Evolutionary conservation across 1,140 invertebrate genomes (phyloP).

Genomic region (Meloidogyne exigua): DNA sequence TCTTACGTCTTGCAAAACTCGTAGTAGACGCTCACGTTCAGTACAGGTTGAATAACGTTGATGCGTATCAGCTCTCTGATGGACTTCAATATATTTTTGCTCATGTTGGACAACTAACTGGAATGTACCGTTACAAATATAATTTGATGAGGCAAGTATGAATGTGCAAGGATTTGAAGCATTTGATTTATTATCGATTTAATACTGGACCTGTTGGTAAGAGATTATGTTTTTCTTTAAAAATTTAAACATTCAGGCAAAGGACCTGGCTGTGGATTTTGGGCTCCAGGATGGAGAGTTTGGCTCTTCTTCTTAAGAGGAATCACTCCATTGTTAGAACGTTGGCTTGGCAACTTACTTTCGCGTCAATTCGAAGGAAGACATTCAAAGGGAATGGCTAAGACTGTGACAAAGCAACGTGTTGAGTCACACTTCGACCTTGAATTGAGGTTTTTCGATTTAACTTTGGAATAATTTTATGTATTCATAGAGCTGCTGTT

Average conservation of each 20-base stretch:
- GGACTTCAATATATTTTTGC: constrained; percentile 99
- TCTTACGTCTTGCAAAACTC: constrained; percentile 90
- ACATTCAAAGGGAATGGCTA: constrained; percentile 97
- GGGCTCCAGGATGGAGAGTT: constrained; percentile 98
- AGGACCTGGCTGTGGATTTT: constrained; percentile 97
- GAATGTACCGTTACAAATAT: constrained; percentile 90
- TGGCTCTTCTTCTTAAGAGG: constrained; percentile 99
- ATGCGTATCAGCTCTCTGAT: constrained; percentile 92
- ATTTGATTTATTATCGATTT: constrained; percentile 98
- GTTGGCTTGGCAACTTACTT: constrained; percentile 95
- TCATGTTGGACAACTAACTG: constrained; percentile 96
- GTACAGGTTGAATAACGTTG: constrained; percentile 96
- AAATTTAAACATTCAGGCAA: constrained; percentile 79
- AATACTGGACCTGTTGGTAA: constrained; percentile 76
- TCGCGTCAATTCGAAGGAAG: constrained; percentile 97
- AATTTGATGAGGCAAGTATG: constrained; percentile 98
- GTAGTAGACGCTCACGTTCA: constrained; percentile 99
- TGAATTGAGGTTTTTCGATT: constrained; percentile 74
- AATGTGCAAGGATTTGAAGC: constrained; percentile 99
- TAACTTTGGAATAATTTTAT: constrained; percentile 75
- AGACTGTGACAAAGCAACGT: constrained; percentile 98
- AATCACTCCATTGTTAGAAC: constrained; percentile 91
- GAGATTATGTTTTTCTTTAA: background rate
- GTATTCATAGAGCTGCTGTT: constrained; percentile 64
- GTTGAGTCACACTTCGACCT: constrained; percentile 99